phyloP scores from a whole-genome alignment of 2,113 vertebrate genomes.

The Coptodon rendalli region DNA sequence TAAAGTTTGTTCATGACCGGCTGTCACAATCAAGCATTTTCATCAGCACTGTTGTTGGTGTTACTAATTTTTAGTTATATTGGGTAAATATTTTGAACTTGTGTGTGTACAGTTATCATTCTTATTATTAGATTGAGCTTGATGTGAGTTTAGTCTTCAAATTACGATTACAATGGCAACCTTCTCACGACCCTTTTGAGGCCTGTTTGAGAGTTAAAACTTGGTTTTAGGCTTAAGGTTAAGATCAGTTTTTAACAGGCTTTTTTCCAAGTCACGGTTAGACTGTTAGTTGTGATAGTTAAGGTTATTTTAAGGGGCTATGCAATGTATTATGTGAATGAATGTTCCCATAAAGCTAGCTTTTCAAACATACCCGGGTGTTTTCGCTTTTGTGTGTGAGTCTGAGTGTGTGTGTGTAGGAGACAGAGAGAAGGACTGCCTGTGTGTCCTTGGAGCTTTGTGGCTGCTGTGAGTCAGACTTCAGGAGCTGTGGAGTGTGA shows the following conservation, averaged over 20 bases:
- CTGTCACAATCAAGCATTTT: not conserved
- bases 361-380: not conserved
- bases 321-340: not conserved
- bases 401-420: not conserved
- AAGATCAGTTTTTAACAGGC: not conserved
- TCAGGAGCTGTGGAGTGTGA: conserved; percentile 56
- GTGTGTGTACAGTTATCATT: not conserved
- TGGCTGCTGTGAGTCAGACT: conserved; percentile 51
- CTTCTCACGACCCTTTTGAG: not conserved
- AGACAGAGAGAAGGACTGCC: conserved; percentile 11
- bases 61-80: not conserved
- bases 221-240: not conserved
- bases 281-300: not conserved
- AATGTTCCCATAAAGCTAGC: not conserved
- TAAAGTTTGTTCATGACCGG: not conserved
- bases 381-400: not conserved
- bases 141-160: not conserved
- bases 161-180: not conserved
- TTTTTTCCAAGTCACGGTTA: not conserved
- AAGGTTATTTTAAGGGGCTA: not conserved
- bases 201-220: not conserved
- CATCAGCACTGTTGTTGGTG: not conserved
- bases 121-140: not conserved
- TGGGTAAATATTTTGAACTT: fast-evolving
- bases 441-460: conserved; percentile 42